phyloP scores from a whole-genome alignment of 2,888 invertebrate genomes.

The Drosophila greeni region DNA sequence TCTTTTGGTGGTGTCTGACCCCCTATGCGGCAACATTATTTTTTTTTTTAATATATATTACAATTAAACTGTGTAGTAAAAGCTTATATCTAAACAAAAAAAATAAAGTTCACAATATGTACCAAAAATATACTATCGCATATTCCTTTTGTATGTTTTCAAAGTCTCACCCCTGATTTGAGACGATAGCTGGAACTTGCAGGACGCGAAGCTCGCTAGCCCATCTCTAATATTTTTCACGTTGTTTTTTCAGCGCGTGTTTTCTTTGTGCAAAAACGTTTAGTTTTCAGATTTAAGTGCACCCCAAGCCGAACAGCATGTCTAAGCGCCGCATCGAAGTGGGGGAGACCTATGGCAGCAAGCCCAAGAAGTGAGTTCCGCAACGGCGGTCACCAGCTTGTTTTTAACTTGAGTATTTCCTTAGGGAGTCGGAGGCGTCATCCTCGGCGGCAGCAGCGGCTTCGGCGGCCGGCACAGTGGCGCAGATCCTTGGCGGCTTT shows the following conservation, averaged over 20 bases:
- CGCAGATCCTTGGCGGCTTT: conserved; percentile 68
- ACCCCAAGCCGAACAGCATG: conserved; percentile 79
- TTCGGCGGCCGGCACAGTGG: conserved; percentile 50
- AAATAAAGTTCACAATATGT: not conserved
- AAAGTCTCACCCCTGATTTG: not conserved
- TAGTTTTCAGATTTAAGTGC: conserved; percentile 19
- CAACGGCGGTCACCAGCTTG: no score
- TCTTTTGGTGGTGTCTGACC: not conserved
- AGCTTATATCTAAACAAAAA: no score
- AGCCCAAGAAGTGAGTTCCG: conserved; percentile 85
- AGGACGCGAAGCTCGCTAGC: not conserved
- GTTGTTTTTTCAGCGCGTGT: conserved; percentile 64
- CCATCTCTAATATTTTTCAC: conserved; percentile 45
- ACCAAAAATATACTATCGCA: no score
- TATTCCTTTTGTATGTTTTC: not conserved
- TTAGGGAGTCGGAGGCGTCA: conserved; percentile 53
- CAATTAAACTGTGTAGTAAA: no score
- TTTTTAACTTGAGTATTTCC: not conserved
- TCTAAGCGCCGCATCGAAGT: conserved; percentile 93
- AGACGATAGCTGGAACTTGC: not conserved
- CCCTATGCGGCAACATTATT: not conserved
- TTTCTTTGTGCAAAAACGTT: conserved; percentile 48
- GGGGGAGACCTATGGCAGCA: conserved; percentile 85
- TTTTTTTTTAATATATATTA: no score
- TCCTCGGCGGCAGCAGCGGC: conserved; percentile 31